A percentile compares a stretch with the other conserved stretches of the same genome.
These are phyloP conservation scores for Brachionus manjavacas DNA, from an alignment of 1,140 invertebrate genomes.

Conservation along the genomic window DNA sequence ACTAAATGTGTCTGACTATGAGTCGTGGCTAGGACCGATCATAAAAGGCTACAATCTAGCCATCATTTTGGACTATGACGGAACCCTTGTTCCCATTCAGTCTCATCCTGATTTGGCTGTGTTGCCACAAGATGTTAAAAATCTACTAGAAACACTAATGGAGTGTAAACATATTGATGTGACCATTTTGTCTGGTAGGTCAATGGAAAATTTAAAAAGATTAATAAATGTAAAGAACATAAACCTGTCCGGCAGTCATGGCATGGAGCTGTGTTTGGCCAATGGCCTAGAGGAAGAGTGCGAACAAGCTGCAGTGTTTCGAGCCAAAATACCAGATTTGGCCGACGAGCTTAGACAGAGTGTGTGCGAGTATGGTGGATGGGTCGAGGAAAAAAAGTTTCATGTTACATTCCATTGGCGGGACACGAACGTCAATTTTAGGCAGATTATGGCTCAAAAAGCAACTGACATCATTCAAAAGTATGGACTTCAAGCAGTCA, in stretches of 20 bases:
- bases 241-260: neutral
- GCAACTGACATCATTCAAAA: slow-evolving; percentile 5
- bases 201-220: too few species aligned
- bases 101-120: too few species aligned
- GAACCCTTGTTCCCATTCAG: too few species aligned
- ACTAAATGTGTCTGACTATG: too few species aligned
- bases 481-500: neutral
- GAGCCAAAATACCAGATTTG: slow-evolving; percentile 67
- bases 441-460: slow-evolving; percentile 62
- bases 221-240: slow-evolving; percentile 50
- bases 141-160: too few species aligned
- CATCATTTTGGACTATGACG: too few species aligned
- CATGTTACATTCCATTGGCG: slow-evolving; percentile 80
- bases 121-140: too few species aligned
- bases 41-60: too few species aligned
- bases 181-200: too few species aligned
- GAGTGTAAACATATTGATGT: too few species aligned
- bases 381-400: slow-evolving; percentile 84
- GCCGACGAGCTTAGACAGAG: slow-evolving; percentile 75
- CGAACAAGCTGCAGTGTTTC: slow-evolving; percentile 51
- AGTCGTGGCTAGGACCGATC: too few species aligned
- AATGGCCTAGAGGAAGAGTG: slow-evolving; percentile 69
- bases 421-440: slow-evolving; percentile 58
- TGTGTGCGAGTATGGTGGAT: slow-evolving; percentile 77
- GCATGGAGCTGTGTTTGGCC: neutral